Conservation (phyloP, 2,113 vertebrate genomes). For the Synodontis membranacea region DNA sequence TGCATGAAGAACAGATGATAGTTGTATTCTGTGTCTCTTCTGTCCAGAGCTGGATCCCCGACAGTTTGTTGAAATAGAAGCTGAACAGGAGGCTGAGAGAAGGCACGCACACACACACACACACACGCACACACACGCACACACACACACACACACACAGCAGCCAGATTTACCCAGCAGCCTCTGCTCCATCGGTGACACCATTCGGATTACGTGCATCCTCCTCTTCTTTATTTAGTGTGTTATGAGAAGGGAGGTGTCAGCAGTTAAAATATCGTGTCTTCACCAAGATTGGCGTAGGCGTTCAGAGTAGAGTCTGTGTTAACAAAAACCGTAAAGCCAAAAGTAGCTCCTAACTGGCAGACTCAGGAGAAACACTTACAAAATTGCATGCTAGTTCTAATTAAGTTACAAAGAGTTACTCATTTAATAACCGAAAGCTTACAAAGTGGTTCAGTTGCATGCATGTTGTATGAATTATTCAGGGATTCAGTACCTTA, state of each 20-base stretch:
- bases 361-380: background rate
- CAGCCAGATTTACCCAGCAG: constrained; percentile 31
- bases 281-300: background rate
- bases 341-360: background rate
- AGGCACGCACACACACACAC: background rate
- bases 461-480: background rate
- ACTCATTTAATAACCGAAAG: background rate
- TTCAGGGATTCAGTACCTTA: background rate
- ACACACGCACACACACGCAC: background rate
- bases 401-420: no score
- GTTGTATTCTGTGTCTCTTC: constrained; percentile 1
- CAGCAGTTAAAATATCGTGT: background rate
- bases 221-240: background rate
- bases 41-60: background rate
- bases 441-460: background rate
- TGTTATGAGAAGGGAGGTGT: background rate
- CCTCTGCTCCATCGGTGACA: background rate
- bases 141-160: background rate
- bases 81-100: background rate
- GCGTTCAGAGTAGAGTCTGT: background rate
- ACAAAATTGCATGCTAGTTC: background rate
- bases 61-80: constrained; percentile 19
- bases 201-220: background rate
- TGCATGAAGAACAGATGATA: constrained; percentile 15
- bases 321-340: background rate